These are phyloP conservation scores for Ostrea edulis DNA, from an alignment of 1,140 invertebrate species.

Conservation along the genomic window DNA sequence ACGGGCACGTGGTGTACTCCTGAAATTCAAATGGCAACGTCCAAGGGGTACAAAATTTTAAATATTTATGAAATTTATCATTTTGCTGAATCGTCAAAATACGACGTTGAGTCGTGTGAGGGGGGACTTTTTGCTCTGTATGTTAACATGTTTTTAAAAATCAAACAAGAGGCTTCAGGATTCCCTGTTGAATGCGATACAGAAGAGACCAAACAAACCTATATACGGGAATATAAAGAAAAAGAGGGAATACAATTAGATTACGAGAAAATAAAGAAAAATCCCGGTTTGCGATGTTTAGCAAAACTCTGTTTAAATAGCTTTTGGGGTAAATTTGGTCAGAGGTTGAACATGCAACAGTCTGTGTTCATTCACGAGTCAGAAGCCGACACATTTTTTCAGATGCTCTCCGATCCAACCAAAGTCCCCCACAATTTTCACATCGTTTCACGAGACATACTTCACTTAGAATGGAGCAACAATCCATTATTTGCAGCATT, in stretches of 20 bases:
- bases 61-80: conserved; percentile 77
- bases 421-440: too few relatives aligned
- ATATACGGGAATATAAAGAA: conserved; percentile 22
- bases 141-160: conserved; percentile 47
- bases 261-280: conserved; percentile 71
- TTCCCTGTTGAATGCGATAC: conserved; percentile 37
- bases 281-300: conserved; percentile 74
- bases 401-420: too few relatives aligned
- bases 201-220: conserved; percentile 6
- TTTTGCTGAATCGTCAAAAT: conserved; percentile 66
- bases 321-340: too few relatives aligned
- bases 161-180: too few relatives aligned
- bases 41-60: conserved; percentile 74
- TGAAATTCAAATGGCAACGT: too few relatives aligned
- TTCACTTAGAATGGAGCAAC: too few relatives aligned
- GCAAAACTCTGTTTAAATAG: too few relatives aligned
- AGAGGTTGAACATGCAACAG: too few relatives aligned
- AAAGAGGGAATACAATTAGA: conserved; percentile 46
- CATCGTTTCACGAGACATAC: too few relatives aligned
- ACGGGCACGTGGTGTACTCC: conserved; percentile 53
- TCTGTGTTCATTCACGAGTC: too few relatives aligned
- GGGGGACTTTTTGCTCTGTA: conserved; percentile 50
- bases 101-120: conserved; percentile 44
- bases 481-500: too few relatives aligned
- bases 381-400: too few relatives aligned